Conservation (phyloP, 2,888 invertebrate species). For the Pyralis farinalis region DNA sequence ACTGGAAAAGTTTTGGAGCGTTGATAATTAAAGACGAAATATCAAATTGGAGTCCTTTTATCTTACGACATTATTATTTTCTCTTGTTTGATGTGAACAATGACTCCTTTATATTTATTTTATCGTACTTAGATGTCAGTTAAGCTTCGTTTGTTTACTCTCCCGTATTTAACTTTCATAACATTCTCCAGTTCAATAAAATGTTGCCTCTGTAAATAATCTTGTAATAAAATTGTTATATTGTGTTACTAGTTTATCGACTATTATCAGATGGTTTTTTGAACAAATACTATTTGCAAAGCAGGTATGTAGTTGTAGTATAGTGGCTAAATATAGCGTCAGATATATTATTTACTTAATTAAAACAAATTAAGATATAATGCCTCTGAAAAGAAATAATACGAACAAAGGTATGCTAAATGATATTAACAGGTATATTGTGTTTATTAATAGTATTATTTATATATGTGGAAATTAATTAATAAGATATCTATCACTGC, state of each 20-base stretch:
- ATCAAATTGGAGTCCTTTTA: constrained; percentile 52
- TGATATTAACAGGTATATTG: too few relatives aligned
- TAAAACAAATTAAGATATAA: too few relatives aligned
- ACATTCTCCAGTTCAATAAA: constrained; percentile 18
- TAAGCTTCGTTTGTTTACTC: background rate
- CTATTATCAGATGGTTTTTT: background rate
- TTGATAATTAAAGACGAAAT: constrained; percentile 69
- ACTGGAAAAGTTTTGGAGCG: constrained; percentile 58
- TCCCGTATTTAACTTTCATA: background rate
- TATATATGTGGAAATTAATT: constrained; percentile 33
- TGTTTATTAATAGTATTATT: constrained; percentile 8
- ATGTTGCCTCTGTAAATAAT: constrained; percentile 36
- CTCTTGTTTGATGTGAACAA: background rate
- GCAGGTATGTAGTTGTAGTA: too few relatives aligned
- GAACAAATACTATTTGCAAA: too few relatives aligned
- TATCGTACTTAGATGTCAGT: background rate
- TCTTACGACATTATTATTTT: constrained; percentile 17
- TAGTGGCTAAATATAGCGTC: too few relatives aligned
- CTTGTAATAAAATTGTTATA: constrained; percentile 46
- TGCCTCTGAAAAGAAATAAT: too few relatives aligned
- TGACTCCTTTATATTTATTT: background rate
- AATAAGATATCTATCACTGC: constrained; percentile 47
- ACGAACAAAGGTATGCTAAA: too few relatives aligned
- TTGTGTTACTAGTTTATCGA: constrained; percentile 28
- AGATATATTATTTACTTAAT: too few relatives aligned